Evolutionary conservation across 2,797 vertebrate genomes (phyloP).

Genomic region (Prunella strophiata): DNA sequence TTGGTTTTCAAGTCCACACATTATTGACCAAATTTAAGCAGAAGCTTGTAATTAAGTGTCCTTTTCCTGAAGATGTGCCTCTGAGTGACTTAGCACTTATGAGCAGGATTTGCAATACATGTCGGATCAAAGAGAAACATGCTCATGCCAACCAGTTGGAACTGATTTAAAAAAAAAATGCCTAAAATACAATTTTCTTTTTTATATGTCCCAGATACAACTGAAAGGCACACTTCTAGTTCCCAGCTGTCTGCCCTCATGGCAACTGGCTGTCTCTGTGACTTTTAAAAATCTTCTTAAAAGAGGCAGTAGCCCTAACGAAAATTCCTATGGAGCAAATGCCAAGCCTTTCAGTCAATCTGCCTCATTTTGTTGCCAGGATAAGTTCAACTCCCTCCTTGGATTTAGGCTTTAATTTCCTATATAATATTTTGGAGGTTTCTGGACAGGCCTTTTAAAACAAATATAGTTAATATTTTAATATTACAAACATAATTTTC

Average conservation of each 20-base stretch:
- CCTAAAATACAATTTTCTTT: background rate
- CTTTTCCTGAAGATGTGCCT: background rate
- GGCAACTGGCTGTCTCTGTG: background rate
- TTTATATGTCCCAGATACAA: background rate
- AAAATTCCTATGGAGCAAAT: background rate
- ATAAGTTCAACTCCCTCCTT: background rate
- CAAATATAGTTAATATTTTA: background rate
- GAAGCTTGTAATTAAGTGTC: background rate
- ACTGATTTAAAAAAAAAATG: background rate
- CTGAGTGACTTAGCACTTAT: background rate
- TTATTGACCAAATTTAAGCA: background rate
- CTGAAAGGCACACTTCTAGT: background rate
- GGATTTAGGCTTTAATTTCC: background rate
- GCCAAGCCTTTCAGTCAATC: background rate
- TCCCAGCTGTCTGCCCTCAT: background rate
- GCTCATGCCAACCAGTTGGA: background rate
- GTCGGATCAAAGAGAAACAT: background rate
- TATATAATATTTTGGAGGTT: background rate
- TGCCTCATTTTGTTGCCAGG: background rate
- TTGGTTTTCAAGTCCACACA: background rate
- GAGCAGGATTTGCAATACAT: background rate
- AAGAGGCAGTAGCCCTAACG: background rate
- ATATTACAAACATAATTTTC: background rate
- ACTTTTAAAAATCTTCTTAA: background rate
- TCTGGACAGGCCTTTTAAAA: background rate